Evolutionary conservation across 2,797 vertebrate genomes (phyloP).

Genomic region (Lagodon rhomboides): DNA sequence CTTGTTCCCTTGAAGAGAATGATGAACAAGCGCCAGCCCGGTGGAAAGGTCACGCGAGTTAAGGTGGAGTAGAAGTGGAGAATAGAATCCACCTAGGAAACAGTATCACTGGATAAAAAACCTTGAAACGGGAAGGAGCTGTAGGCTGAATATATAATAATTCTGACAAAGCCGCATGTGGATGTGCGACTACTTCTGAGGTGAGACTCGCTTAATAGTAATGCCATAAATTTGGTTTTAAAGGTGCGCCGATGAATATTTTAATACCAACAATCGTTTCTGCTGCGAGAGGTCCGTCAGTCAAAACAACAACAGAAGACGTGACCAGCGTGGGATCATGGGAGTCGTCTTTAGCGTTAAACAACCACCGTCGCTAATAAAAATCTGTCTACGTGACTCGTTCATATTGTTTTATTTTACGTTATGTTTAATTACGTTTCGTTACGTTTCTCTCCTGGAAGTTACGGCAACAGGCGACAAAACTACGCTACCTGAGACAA

Average conservation of each 20-base stretch:
- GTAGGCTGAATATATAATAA: slow-evolving; percentile 55
- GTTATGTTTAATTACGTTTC: too few species aligned
- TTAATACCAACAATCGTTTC: not conserved
- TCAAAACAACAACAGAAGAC: too few species aligned
- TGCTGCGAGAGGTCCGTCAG: too few species aligned
- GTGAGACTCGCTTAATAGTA: slow-evolving; percentile 20
- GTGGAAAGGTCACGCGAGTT: slow-evolving; percentile 73
- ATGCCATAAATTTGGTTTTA: slow-evolving; percentile 11
- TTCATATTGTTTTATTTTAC: too few species aligned
- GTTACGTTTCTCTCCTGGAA: too few species aligned
- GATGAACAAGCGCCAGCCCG: slow-evolving; percentile 67
- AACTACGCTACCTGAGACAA: too few species aligned
- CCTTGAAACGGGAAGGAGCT: slow-evolving; percentile 57
- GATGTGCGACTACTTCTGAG: slow-evolving; percentile 21
- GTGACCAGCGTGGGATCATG: too few species aligned
- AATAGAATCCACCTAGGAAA: slow-evolving; percentile 57
- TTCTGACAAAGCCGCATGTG: slow-evolving; percentile 36
- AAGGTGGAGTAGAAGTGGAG: slow-evolving; percentile 62
- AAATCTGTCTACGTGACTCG: too few species aligned
- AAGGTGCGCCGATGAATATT: slow-evolving; percentile 16
- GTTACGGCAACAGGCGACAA: too few species aligned
- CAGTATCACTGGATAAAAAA: slow-evolving; percentile 53
- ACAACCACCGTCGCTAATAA: too few species aligned
- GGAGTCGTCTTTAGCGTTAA: too few species aligned
- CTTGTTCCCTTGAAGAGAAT: slow-evolving; percentile 69